Evolutionary conservation across 1,140 invertebrate genomes (phyloP), one percentile per base, ranked within the genome.

Genomic region (Drosophila malerkotliana): DNA sequence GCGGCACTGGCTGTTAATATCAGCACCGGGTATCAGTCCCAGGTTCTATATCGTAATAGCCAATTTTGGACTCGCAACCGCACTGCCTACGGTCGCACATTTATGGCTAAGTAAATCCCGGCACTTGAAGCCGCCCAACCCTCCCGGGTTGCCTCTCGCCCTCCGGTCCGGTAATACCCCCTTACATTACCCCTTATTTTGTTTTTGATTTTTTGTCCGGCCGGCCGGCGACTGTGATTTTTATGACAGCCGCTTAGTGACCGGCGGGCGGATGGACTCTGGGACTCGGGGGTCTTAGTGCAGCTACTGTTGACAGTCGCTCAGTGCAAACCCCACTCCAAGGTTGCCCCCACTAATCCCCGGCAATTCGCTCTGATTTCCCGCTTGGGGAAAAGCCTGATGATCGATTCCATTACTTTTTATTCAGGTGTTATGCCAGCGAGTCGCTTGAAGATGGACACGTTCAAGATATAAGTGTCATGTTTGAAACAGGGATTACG

Each of bases 31-130:
- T 76, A 53, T 77, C 73, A 60, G 72, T 59, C 18, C 9, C 37
- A 15, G 49, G 39, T 12, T 57, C 57, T 53, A 56, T 84, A 79
- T 84, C 81, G 80, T 73, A 59, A 79, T 79, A 68, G 61, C 18
- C 66, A 76, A 84, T 82, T 83, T 78, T 39, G 69, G 62, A 58
- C 45, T 45, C 47, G 37, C 47, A 75, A n/a, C 28, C 52, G 32
- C 44, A 59, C 51, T 39, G 21, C 44, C 26, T 41, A 57, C 73
- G 54, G 32, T 41, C 55, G 39, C 55, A 62, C 66, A 66, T 88
- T 91, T 91, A 91, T 89, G 84, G 81, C 76, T 91, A 90, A 91
- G 85, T 83, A 79, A 91, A 91, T 91, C 89, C 89, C 81, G 67
- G 14, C 76, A 91, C 89, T 91, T 80, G 84, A 89, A 47, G 66